Conservation (phyloP, 2,888 invertebrate genomes). For the Drosophila anomelani region DNA sequence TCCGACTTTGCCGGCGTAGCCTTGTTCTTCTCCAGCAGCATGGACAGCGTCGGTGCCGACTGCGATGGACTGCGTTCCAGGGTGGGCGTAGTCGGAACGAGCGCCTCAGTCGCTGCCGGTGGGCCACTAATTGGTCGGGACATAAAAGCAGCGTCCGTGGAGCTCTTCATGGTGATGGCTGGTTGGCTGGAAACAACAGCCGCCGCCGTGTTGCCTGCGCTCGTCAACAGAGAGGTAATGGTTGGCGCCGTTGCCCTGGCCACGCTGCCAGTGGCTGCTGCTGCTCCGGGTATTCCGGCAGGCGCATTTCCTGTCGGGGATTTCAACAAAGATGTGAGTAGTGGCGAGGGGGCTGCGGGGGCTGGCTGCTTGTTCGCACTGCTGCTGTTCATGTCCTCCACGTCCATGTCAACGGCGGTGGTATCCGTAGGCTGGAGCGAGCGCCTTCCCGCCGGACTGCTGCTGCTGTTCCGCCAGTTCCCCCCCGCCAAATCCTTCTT, state of each 20-base stretch:
- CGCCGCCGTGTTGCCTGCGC: slow-evolving; percentile 65
- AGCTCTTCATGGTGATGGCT: slow-evolving; percentile 67
- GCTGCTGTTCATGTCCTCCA: slow-evolving; percentile 70
- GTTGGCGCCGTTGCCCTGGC: slow-evolving; percentile 82
- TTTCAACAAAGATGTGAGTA: slow-evolving; percentile 93
- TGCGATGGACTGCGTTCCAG: slow-evolving; percentile 86
- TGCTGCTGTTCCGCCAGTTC: slow-evolving; percentile 85
- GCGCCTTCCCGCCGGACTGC: slow-evolving; percentile 21
- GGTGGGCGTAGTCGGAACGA: slow-evolving; percentile 27
- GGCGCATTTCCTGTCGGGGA: slow-evolving; percentile 83
- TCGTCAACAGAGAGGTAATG: slow-evolving; percentile 84
- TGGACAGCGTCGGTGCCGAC: slow-evolving; percentile 90
- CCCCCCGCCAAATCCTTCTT: slow-evolving; percentile 87
- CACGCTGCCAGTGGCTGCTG: slow-evolving; percentile 51
- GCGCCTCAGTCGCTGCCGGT: slow-evolving; percentile 58
- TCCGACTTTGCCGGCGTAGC: slow-evolving; percentile 18
- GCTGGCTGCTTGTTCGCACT: slow-evolving; percentile 73
- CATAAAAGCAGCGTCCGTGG: slow-evolving; percentile 72
- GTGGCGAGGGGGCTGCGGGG: slow-evolving; percentile 87
- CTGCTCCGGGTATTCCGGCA: background rate
- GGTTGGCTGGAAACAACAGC: slow-evolving; percentile 69
- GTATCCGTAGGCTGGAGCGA: slow-evolving; percentile 61
- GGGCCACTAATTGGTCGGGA: slow-evolving; percentile 83
- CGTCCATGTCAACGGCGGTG: slow-evolving; percentile 80
- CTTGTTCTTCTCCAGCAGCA: slow-evolving; percentile 88